Conservation (phyloP, 1,140 invertebrate species). For the Leptinotarsa texana region DNA sequence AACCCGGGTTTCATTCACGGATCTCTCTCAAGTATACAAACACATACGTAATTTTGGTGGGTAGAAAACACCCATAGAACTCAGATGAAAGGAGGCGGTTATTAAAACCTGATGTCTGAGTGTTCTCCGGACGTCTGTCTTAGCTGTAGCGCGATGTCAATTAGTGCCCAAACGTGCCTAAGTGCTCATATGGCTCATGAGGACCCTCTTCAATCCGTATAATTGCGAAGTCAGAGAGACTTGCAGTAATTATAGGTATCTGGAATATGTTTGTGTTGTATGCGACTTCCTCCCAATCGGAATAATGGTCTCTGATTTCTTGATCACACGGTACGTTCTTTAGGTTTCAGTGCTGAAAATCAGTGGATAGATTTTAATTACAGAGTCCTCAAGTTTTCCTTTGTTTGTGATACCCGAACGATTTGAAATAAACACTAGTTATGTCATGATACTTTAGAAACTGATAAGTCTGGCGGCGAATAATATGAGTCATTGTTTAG, state of each 20-base stretch:
- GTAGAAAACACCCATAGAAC: neutral
- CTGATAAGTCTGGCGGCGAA: neutral
- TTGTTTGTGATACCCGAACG: neutral
- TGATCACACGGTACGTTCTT: neutral
- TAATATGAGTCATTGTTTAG: no score
- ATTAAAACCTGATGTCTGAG: neutral
- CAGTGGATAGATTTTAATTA: neutral
- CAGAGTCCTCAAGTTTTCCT: neutral
- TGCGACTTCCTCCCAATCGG: neutral
- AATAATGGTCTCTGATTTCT: neutral
- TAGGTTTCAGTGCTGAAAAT: no score
- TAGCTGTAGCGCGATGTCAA: neutral
- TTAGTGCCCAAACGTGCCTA: constrained; percentile 4
- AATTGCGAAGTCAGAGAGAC: neutral
- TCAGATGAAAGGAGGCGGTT: neutral
- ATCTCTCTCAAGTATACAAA: no score
- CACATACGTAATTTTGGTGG: neutral
- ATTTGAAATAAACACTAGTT: neutral
- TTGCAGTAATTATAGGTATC: neutral
- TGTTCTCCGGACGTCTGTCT: constrained; percentile 4
- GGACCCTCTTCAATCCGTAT: constrained; percentile 7
- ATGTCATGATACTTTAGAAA: neutral
- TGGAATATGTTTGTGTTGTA: neutral
- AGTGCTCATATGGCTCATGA: constrained; percentile 7
- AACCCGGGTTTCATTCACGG: no score